phyloP scores from a whole-genome alignment of 2,797 vertebrate genomes.

The Percopsis omiscomaycus region DNA sequence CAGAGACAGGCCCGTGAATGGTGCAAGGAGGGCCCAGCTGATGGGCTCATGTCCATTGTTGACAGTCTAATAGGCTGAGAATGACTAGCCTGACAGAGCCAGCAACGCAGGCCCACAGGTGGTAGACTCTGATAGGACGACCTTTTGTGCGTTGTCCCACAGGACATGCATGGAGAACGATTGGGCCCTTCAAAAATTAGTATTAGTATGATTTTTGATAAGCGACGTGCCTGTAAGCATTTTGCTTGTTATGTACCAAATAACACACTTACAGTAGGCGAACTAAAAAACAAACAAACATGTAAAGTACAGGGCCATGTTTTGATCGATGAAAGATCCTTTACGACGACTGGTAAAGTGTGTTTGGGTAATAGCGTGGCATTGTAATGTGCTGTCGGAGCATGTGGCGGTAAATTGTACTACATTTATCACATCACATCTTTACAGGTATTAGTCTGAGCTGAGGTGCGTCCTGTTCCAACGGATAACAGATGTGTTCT shows the following conservation, averaged over 20 bases:
- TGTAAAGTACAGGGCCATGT: too few relatives aligned
- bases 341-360: background rate
- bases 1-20: constrained; percentile 27
- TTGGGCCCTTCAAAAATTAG: too few relatives aligned
- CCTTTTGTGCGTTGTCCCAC: constrained; percentile 29
- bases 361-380: background rate
- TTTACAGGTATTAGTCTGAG: constrained; percentile 8
- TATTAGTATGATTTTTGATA: too few relatives aligned
- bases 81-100: constrained; percentile 40
- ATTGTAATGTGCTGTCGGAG: background rate
- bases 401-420: constrained; percentile 1
- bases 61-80: constrained; percentile 46
- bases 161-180: too few relatives aligned
- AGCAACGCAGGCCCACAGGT: constrained; percentile 61
- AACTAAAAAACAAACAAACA: too few relatives aligned
- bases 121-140: constrained; percentile 60
- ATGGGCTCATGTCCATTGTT: constrained; percentile 63
- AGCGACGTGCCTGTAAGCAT: too few relatives aligned
- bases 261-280: too few relatives aligned
- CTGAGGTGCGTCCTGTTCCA: background rate
- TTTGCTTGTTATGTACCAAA: too few relatives aligned
- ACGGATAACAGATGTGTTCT: constrained; percentile 9
- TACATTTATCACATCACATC: constrained; percentile 8
- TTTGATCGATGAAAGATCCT: background rate
- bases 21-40: constrained; percentile 48